Base-by-base conservation (phyloP, 2,113 vertebrate genomes). In the Tachycineta bicolor region DNA sequence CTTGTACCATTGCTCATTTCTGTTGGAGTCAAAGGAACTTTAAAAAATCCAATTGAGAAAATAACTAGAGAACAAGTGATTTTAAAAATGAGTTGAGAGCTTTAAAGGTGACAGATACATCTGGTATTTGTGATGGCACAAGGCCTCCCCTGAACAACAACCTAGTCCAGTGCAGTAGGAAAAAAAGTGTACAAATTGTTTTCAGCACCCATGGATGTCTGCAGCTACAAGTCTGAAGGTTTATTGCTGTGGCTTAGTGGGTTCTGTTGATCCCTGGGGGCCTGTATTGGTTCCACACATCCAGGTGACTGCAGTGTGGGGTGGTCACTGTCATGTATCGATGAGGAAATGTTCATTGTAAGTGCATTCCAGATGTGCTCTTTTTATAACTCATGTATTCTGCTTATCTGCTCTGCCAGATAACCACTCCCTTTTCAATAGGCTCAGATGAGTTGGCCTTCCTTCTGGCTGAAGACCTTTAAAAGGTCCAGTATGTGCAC, bases 301-400 rank as follows among this genome's bases (percentile, higher is more conserved):
- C 23, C 11, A 10, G 24, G 21, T 53, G 55, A 24, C 59, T n/a
- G 41, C 43, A 60, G n/a, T 25, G 11, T 53, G 28, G 25, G 41
- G 53, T 44, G 34, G 21, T 52, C 41, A 44, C 41, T 47, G n/a
- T 31, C 16, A 43, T 0, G 0, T 33, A 14, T 50, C 3, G 1
- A 12, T 68, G 67, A 78, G 65, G 39, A 87, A 62, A 78, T 28
- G 14, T 34, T 75, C 23, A 4, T 63, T 87, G 1, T 13, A 68
- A 39, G 44, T 24, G 33, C 50, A 6, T 31, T 39, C 4, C 18
- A 82, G 24, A 21, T 20, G 9, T 52, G 26, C 8, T 59, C 4
- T 56, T 84, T 70, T 43, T 10, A 25, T 62, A 81, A 44, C 11
- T 49, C 11, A 0, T 37, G 20, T 39, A 13, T 46, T 79, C 49